Evolutionary conservation across 1,140 invertebrate genomes (phyloP), one percentile per base, ranked within the genome.

Genomic region (Hormaphis cornu): DNA sequence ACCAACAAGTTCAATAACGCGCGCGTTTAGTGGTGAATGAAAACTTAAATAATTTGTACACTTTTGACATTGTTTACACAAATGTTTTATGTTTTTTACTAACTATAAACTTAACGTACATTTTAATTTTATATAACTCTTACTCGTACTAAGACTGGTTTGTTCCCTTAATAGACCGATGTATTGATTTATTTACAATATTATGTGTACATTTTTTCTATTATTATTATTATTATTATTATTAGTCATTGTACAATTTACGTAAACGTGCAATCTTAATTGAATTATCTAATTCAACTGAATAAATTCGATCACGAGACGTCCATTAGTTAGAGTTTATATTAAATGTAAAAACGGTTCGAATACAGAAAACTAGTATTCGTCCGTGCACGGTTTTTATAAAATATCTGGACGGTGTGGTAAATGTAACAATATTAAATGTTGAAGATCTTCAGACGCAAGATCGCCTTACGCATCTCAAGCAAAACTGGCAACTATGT

Each of bases 91-190:
- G n/a, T n/a, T 26, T 44, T 61, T 59, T 30, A 61, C 58, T 61
- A 61, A 61, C 58, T 61, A 7, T 42, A 28, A 52, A 54, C n/a
- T n/a, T 8, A 46, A 61, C 28, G n/a, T 61, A 61, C 16, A 30
- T 44, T 61, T 61, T 61, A 61, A 42, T 61, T 46, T 18, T n/a
- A 61, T 26, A 30, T 14, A 59, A n/a, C 16, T 40, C 20, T 24
- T 58, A 40, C 44, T 61, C 44, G 6, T 61, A 28, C 44, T 61
- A 61, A 61, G 58, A 61, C 58, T 61, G 58, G n/a, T 54, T 30
- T 61, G 37, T 44, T 44, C 58, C 28, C 28, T 42, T 12, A 44
- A 61, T 61, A 61, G 44, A 42, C 44, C n/a, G 30, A 42, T 61
- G 30, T 61, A 61, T 61, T 12, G 7, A 61, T 46, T 44, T 22